phyloP scores from a whole-genome alignment of 2,888 invertebrate species.

The Tortrix viridana region DNA sequence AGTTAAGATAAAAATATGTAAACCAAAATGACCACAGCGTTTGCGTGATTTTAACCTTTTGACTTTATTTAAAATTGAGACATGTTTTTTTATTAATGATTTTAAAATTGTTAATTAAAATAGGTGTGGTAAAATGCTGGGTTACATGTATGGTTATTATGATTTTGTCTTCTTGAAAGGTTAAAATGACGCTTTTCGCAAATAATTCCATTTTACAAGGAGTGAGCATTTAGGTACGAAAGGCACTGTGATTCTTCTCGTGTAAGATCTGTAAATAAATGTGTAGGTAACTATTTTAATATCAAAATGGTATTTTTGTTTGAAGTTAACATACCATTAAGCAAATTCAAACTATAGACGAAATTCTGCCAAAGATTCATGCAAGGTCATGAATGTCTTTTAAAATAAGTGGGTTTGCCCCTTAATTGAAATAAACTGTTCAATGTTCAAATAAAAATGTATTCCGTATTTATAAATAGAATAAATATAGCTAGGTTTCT shows the following conservation, averaged over 20 bases:
- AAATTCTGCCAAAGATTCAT: conserved; percentile 55
- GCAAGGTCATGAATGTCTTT: conserved; percentile 49
- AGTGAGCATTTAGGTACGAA: conserved; percentile 32
- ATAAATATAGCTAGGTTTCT: too few relatives aligned
- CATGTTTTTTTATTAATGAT: conserved; percentile 3
- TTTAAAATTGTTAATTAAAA: background rate
- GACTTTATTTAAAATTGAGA: background rate
- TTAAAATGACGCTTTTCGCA: conserved; percentile 18
- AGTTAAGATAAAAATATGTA: background rate
- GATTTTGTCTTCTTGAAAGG: conserved; percentile 16
- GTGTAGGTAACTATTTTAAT: conserved; percentile 30
- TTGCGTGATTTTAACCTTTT: conserved; percentile 30
- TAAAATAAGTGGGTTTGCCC: conserved; percentile 18
- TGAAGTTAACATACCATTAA: conserved; percentile 8
- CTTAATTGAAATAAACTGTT: conserved; percentile 5
- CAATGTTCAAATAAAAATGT: too few relatives aligned
- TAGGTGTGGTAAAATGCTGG: background rate
- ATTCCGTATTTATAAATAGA: too few relatives aligned
- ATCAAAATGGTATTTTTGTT: conserved; percentile 28
- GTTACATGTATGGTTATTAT: background rate
- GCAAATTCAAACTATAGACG: conserved; percentile 37
- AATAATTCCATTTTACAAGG: conserved; percentile 25
- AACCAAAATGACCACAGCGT: conserved; percentile 5
- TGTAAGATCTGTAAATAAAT: conserved; percentile 25
- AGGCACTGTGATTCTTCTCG: conserved; percentile 34